Percentiles rank a stretch among this genome's conserved stretches.
phyloP scores from a whole-genome alignment of 2,113 vertebrate genomes.

The Alces alces region DNA sequence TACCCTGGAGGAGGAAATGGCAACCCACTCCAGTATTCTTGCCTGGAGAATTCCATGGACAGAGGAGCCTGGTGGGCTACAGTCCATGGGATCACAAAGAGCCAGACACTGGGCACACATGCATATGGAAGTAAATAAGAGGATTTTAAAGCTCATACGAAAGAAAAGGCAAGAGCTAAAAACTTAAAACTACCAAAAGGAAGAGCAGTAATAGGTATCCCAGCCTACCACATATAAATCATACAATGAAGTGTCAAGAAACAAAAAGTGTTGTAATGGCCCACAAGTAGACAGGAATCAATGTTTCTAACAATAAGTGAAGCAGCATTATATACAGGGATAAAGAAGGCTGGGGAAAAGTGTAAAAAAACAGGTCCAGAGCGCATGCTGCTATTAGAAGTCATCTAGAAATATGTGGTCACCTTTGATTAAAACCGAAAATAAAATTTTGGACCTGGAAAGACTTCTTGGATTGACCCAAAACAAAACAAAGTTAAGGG shows the following conservation, averaged over 20 bases:
- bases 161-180: neutral
- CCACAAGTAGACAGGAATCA: neutral
- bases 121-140: neutral
- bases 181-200: neutral
- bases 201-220: neutral
- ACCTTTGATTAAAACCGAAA: neutral
- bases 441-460: neutral
- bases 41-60: neutral
- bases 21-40: neutral
- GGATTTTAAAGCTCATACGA: neutral
- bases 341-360: neutral
- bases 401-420: neutral
- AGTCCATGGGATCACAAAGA: neutral
- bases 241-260: neutral
- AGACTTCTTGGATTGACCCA: neutral
- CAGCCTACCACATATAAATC: neutral
- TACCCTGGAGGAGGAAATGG: neutral
- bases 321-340: neutral
- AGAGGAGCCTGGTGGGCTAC: neutral
- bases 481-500: neutral
- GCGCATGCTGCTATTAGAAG: neutral
- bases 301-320: neutral
- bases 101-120: neutral
- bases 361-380: neutral
- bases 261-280: neutral